Conservation (phyloP, 2,113 vertebrate genomes). For the Actenoides hombroni region DNA sequence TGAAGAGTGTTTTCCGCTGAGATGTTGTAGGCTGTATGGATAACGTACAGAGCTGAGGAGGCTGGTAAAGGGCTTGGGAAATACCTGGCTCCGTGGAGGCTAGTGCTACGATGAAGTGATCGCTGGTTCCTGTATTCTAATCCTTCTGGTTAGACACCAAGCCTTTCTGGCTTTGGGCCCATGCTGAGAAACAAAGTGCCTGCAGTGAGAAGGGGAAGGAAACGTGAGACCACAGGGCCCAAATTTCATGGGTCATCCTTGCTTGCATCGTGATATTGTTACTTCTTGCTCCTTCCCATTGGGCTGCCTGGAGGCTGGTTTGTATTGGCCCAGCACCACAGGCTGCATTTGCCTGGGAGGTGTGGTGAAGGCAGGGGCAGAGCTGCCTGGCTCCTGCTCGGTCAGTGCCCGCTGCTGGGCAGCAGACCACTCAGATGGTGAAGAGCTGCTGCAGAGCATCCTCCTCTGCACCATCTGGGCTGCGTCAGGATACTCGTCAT, state of each 20-base stretch:
- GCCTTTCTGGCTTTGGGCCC: neutral
- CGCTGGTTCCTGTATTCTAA: neutral
- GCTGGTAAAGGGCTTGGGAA: neutral
- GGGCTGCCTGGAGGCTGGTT: neutral
- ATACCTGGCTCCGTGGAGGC: neutral
- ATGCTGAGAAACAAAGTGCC: neutral
- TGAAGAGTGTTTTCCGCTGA: neutral
- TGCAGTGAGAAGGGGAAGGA: neutral
- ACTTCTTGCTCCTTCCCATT: neutral
- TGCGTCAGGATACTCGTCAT: neutral
- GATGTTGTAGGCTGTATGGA: neutral
- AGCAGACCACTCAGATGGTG: rapidly evolving
- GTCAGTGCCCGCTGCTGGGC: neutral
- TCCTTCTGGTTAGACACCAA: neutral
- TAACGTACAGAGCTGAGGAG: neutral
- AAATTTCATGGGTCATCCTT: neutral
- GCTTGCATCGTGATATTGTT: neutral
- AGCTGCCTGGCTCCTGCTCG: rapidly evolving
- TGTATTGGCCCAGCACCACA: rapidly evolving
- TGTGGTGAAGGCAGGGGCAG: neutral
- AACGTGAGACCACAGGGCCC: neutral
- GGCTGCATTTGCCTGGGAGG: neutral
- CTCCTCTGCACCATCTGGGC: neutral
- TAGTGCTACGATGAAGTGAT: rapidly evolving
- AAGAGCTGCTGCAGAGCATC: neutral